Base-by-base conservation (phyloP, 1,140 invertebrate genomes). In the Drosophila arawakana region DNA sequence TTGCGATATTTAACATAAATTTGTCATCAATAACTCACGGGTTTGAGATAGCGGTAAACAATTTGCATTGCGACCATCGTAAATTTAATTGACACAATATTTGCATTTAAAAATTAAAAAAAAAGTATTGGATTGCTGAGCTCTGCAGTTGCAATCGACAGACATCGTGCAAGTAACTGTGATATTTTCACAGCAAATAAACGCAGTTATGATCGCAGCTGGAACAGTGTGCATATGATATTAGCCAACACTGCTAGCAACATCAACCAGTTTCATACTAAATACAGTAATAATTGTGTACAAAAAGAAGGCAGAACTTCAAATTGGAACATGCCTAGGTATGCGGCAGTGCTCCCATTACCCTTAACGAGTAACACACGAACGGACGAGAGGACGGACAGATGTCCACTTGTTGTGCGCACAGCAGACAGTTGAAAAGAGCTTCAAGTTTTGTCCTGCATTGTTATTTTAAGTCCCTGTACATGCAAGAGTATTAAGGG, bases 231-330 rank as follows among this genome's bases (percentile, higher is more conserved):
- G 13, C 7, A 65, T 65, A 55, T 44, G 34, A 43, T 10, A 65
- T 65, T 11, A 54, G 61, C 34, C 54, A 41, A 57, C 54, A 49
- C 44, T 43, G 35, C 49, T 43, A n/a, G 41, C 6, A 73, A 46
- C 25, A 49, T 43, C n/a, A 58, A 21, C 63, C 41, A 59, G 62
- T 69, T 73, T 49, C 65, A 75, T 62, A 68, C 63, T 68, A 79
- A 76, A 80, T 82, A 74, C 68, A 68, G 80, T 65, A 71, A 76
- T 76, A 76, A 83, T 71, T 59, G 70, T 75, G 76, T 60, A 66
- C 25, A 25, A 61, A 65, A 65, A 66, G 25, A 25, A 57, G 65
- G 70, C 46, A 61, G 78, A 73, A 71, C 65, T 59, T 57, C 54
- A 79, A 82, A 82, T 82, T 71, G 75, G 62, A 71, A 60, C 63